phyloP scores from a whole-genome alignment of 2,888 invertebrate species.

The Octodonta nipae region DNA sequence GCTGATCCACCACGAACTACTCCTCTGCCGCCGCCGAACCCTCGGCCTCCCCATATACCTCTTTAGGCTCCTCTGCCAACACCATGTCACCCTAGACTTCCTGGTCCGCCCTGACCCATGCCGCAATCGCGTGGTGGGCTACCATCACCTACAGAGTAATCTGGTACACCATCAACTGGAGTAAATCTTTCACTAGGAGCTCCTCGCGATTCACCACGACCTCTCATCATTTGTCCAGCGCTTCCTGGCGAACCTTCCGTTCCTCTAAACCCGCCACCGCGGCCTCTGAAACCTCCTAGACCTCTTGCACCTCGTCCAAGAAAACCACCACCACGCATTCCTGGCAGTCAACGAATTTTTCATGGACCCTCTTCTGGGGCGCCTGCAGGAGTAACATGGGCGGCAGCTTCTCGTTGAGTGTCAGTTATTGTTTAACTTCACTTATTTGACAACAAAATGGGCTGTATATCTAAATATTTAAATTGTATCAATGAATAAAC shows the following conservation, averaged over 20 bases:
- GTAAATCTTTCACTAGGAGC: slow-evolving; percentile 19
- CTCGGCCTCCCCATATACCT: slow-evolving; percentile 13
- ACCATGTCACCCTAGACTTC: slow-evolving; percentile 19
- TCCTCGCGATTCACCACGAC: slow-evolving; percentile 21
- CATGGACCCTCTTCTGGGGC: slow-evolving; percentile 4
- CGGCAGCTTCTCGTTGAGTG: slow-evolving; percentile 8
- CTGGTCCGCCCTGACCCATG: slow-evolving; percentile 14
- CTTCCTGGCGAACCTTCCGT: slow-evolving; percentile 20
- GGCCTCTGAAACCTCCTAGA: slow-evolving; percentile 8
- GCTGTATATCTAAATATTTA: too few species aligned
- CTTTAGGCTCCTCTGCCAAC: slow-evolving; percentile 15
- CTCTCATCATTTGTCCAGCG: slow-evolving; percentile 22
- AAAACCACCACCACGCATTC: slow-evolving; percentile 7
- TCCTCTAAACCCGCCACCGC: slow-evolving; percentile 16
- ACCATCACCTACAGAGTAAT: slow-evolving; percentile 12
- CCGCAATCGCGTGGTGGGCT: slow-evolving; percentile 14
- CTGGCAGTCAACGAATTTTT: too few species aligned
- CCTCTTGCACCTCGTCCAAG: slow-evolving; percentile 7
- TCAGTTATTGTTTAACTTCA: slow-evolving; percentile 10
- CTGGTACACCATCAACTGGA: slow-evolving; percentile 16
- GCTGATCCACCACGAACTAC: slow-evolving; percentile 16
- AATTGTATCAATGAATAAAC: too few species aligned
- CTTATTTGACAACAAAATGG: too few species aligned
- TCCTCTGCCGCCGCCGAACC: slow-evolving; percentile 9
- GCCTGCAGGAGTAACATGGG: slow-evolving; percentile 5